phyloP scores from a whole-genome alignment of 2,113 vertebrate genomes.

The Malurus cyaneus region DNA sequence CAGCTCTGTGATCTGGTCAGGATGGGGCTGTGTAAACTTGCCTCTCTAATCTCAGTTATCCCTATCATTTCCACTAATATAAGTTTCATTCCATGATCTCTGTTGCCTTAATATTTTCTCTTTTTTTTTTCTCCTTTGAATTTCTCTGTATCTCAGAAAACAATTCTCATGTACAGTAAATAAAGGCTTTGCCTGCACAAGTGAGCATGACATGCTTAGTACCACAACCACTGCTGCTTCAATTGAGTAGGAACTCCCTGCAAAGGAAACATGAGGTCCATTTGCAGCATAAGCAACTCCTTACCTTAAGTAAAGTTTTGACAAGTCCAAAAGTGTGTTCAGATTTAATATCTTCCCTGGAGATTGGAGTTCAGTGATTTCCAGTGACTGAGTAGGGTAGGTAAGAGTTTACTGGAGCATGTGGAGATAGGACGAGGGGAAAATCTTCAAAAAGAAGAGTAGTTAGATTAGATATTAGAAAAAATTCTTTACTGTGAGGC shows the following conservation, averaged over 20 bases:
- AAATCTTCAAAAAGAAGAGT: not conserved
- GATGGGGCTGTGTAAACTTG: not conserved
- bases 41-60: not conserved
- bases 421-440: not conserved
- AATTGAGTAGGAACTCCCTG: not conserved
- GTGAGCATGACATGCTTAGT: not conserved
- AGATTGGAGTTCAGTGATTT: not conserved
- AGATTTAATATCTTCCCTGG: not conserved
- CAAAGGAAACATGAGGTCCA: not conserved
- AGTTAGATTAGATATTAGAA: not conserved
- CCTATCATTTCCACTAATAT: not conserved
- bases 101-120: not conserved
- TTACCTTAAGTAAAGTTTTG: not conserved
- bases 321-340: not conserved
- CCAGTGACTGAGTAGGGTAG: not conserved
- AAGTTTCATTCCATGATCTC: not conserved
- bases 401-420: not conserved
- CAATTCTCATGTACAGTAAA: not conserved
- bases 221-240: not conserved
- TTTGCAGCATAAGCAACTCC: not conserved
- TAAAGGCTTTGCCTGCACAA: not conserved
- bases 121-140: not conserved
- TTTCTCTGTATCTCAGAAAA: not conserved
- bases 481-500: not conserved
- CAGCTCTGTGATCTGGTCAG: not conserved